These are phyloP conservation scores for Scolopax mira DNA, from an alignment of 2,113 vertebrate species.

Conservation along the genomic window DNA sequence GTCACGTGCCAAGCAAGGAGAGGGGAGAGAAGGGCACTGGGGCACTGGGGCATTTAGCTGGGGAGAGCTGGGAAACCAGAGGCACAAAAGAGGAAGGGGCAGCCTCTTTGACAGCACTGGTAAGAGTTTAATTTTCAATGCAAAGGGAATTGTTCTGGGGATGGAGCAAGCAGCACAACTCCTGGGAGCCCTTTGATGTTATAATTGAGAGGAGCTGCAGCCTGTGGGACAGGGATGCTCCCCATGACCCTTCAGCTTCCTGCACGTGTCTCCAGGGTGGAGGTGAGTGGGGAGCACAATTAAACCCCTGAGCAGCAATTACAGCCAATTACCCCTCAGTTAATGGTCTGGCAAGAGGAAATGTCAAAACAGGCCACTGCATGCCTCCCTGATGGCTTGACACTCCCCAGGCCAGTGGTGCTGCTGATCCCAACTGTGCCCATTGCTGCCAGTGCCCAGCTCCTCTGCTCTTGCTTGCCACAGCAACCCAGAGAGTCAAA, in stretches of 20 bases:
- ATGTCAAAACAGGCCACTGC: slow-evolving; percentile 22
- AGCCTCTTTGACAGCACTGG: neutral
- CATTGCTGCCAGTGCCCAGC: neutral
- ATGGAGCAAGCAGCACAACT: neutral
- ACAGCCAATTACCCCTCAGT: slow-evolving; percentile 51
- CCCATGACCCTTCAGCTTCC: slow-evolving; percentile 13
- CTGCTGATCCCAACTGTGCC: neutral
- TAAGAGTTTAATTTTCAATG: slow-evolving; percentile 40
- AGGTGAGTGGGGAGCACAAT: neutral
- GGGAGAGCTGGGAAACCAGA: neutral
- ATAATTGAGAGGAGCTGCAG: slow-evolving; percentile 52
- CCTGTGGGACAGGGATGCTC: slow-evolving; percentile 27
- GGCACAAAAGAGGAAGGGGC: neutral
- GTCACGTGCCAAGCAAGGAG: neutral
- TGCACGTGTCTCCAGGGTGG: slow-evolving; percentile 24
- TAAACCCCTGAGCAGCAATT: slow-evolving; percentile 46
- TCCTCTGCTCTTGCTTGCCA: neutral
- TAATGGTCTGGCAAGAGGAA: slow-evolving; percentile 53
- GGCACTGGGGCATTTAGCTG: neutral
- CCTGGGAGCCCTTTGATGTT: slow-evolving; percentile 56
- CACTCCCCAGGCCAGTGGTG: neutral
- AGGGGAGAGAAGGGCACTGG: slow-evolving; percentile 26
- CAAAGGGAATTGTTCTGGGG: slow-evolving; percentile 40
- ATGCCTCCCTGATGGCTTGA: slow-evolving; percentile 20
- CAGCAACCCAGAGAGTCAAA: neutral